Base-by-base conservation (phyloP, 2,888 invertebrate species). In the Nasonovia ribisnigri region DNA sequence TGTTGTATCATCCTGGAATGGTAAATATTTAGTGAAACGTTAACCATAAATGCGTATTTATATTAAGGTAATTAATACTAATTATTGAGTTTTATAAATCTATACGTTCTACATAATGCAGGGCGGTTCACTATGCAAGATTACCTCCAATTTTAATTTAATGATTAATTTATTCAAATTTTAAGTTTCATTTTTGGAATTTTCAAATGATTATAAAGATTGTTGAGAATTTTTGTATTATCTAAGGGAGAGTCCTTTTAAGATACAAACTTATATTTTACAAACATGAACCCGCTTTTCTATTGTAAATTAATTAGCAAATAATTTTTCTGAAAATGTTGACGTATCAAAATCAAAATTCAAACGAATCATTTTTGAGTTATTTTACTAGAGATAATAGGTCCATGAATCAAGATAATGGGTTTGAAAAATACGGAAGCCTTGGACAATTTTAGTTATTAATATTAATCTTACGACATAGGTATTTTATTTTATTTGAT, bases 1-100 rank as follows among this genome's bases (percentile, higher is more conserved):
- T 93, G 93, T 51, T 86, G 84, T 29, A 93, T 93, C 29, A 93
- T 57, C 11, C 93, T 93, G 42, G 0, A 93, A 84, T 16, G 11
- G 29, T 84, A 36, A 77, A 77, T 77, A 20, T 36, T 36, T 20
- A 77, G 77, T 20, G 8, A 20, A 77, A 77, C 20, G 6, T 36
- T 1, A 36, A 36, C n/a, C 16, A 20, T 67, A 16, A 77, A 77
- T 36, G 36, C 5, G 5, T n/a, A 48, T 51, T 24, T 88, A 43
- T 84, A 24, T 84, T 43, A 42, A 84, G 4, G 3, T 20, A 24
- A 42, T 84, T n/a, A n/a, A n/a, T n/a, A n/a, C n/a, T n/a, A n/a
- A n/a, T n/a, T n/a, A n/a, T n/a, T 10, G 5, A 20, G 24, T 84
- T 43, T 24, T 24, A 42, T 84, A 84, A 24, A 43, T 84, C 42